Conservation (phyloP, 2,113 vertebrate species). For the Noctilio leporinus region DNA sequence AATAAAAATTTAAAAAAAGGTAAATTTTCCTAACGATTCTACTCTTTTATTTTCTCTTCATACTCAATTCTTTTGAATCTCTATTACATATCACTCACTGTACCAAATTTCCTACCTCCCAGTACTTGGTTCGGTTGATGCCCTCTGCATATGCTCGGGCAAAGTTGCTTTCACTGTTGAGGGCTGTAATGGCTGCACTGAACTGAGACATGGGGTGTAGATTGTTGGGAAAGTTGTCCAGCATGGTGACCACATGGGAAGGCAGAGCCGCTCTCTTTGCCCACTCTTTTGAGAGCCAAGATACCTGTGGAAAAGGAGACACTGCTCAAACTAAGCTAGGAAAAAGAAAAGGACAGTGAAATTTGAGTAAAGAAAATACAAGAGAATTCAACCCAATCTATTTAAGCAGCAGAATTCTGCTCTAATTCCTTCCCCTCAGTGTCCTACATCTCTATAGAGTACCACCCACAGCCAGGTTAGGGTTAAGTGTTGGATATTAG, state of each 20-base stretch:
- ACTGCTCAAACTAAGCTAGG: neutral
- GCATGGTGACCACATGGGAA: constrained; percentile 97
- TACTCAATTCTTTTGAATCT: neutral
- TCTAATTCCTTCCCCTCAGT: neutral
- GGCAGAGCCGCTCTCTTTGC: constrained; percentile 94
- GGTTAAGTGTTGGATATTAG: neutral
- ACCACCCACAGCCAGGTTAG: neutral
- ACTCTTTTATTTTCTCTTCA: neutral
- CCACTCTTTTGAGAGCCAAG: constrained; percentile 95
- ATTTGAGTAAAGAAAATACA: neutral
- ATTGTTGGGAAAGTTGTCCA: constrained; percentile 98
- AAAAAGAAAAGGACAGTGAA: neutral
- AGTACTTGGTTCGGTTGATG: constrained; percentile 92
- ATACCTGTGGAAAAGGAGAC: constrained; percentile 78
- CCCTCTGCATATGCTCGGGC: constrained; percentile 94
- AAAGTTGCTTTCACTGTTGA: constrained; percentile 97
- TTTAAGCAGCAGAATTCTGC: neutral
- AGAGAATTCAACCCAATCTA: neutral
- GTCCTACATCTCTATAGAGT: neutral
- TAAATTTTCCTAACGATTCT: neutral
- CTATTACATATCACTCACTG: neutral
- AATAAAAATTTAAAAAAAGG: no score
- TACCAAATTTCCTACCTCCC: constrained; percentile 86
- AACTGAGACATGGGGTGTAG: constrained; percentile 99
- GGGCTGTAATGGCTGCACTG: constrained; percentile 93